Evolutionary conservation across 2,113 vertebrate species (phyloP), one percentile per base, ranked within the genome.

Genomic region (Poicephalus gulielmi): DNA sequence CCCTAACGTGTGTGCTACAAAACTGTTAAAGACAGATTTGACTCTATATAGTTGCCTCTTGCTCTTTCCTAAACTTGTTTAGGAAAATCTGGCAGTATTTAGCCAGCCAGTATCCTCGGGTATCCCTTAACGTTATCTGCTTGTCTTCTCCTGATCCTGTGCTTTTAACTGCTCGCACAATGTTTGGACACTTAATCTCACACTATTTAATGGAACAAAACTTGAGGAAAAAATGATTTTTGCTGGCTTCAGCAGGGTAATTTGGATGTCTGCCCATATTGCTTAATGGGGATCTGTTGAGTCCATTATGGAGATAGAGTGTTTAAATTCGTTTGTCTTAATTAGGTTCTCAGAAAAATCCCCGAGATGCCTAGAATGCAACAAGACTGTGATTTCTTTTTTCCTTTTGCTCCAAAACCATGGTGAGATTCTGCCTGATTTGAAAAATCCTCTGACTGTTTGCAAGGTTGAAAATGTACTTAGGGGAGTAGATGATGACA

Each of bases 291-390:
- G 69, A 93, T 94, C 90, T 93, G 83, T 88, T 95, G 76, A 94
- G 88, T 94, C 86, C 83, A 70, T 94, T 94, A 92, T 43, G 82
- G 92, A 93, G 92, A 88, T 25, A 80, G 83, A 95, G 74, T 60
- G 76, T 92, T 94, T 92, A 64, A 95, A 88, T 95, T 95, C 69
- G 84, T 95, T 89, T 95, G 77, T 97, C 91, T 92, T 94, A 95
- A 96, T 94, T 95, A 94, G 37, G 24, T 82, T 91, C 74, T 86
- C 77, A 71, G 70, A 91, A 94, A 94, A 95, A 94, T 89, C 81
- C 89, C 77, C 6, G 0, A 92, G 73, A 75, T 74, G 27, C 70
- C 60, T 90, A 75, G 73, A 93, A 86, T 18, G 43, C 76, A 90
- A 35, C 31, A 73, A 83, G 50, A 50, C 35, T 31, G 4, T 25